phyloP scores from a whole-genome alignment of 2,113 vertebrate species.

The Nannospalax galili region DNA sequence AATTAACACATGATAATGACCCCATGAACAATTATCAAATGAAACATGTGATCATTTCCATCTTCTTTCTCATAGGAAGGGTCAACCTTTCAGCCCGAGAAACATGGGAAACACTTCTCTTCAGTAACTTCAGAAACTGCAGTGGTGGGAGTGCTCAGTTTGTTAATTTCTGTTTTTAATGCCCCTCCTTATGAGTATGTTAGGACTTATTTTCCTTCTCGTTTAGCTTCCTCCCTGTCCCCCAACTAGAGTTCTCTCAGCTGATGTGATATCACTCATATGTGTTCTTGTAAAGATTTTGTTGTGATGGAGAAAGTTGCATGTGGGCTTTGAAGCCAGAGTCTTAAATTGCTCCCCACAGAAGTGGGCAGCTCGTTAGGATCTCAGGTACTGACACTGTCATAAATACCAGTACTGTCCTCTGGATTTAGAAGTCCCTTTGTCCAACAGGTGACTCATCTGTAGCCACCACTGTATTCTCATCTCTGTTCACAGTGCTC shows the following conservation, averaged over 20 bases:
- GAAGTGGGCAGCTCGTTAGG: background rate
- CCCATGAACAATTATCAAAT: background rate
- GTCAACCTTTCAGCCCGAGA: background rate
- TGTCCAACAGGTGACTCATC: background rate
- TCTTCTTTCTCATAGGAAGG: background rate
- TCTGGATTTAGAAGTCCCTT: background rate
- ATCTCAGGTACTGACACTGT: background rate
- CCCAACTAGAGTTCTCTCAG: background rate
- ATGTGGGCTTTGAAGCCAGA: background rate
- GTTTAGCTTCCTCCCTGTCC: background rate
- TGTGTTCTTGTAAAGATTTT: background rate
- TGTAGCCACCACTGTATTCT: background rate
- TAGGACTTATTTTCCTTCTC: background rate
- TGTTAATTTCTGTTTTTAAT: background rate
- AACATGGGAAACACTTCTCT: background rate
- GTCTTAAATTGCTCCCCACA: background rate
- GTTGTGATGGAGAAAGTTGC: background rate
- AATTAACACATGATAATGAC: background rate
- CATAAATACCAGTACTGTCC: background rate
- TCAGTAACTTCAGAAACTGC: background rate
- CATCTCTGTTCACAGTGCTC: background rate
- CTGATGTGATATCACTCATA: background rate
- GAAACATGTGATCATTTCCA: background rate
- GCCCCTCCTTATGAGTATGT: background rate
- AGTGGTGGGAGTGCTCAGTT: background rate